phyloP scores from a whole-genome alignment of 2,888 invertebrate genomes.

The Drosophila histrio region DNA sequence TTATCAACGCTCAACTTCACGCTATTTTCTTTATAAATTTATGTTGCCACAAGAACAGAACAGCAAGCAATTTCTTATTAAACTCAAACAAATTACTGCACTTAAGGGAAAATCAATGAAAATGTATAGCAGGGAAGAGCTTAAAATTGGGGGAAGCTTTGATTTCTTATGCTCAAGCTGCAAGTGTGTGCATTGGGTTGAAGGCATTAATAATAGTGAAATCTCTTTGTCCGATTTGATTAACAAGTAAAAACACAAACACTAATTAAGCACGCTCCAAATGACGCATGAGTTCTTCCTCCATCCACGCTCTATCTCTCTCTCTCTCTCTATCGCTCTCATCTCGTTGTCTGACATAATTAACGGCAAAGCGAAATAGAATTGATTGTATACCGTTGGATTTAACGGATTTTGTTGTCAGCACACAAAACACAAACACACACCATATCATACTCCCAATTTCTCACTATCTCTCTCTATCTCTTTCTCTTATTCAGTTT shows the following conservation, averaged over 20 bases:
- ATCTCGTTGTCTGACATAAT: slow-evolving; percentile 34
- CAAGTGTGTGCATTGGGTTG: slow-evolving; percentile 4
- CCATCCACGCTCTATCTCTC: background rate
- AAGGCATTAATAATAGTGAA: slow-evolving; percentile 20
- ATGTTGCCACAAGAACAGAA: background rate
- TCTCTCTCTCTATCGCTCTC: background rate
- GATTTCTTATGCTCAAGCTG: background rate
- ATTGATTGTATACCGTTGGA: slow-evolving; percentile 33
- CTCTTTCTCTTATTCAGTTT: background rate
- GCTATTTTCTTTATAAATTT: background rate
- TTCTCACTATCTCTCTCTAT: background rate
- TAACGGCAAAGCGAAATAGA: slow-evolving; percentile 38
- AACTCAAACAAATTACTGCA: background rate
- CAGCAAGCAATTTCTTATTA: background rate
- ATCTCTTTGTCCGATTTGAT: slow-evolving; percentile 19
- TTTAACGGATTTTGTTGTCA: slow-evolving; percentile 44
- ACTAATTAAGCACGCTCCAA: slow-evolving; percentile 49
- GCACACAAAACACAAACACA: slow-evolving; percentile 1
- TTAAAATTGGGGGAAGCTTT: background rate
- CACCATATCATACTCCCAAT: background rate
- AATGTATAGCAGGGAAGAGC: background rate
- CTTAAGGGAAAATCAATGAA: background rate
- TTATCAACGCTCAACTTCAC: slow-evolving; percentile 9
- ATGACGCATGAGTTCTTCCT: slow-evolving; percentile 14
- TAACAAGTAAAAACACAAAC: slow-evolving; percentile 30